Evolutionary conservation across 1,140 invertebrate species (phyloP).

Genomic region (Saccostrea cuccullata): DNA sequence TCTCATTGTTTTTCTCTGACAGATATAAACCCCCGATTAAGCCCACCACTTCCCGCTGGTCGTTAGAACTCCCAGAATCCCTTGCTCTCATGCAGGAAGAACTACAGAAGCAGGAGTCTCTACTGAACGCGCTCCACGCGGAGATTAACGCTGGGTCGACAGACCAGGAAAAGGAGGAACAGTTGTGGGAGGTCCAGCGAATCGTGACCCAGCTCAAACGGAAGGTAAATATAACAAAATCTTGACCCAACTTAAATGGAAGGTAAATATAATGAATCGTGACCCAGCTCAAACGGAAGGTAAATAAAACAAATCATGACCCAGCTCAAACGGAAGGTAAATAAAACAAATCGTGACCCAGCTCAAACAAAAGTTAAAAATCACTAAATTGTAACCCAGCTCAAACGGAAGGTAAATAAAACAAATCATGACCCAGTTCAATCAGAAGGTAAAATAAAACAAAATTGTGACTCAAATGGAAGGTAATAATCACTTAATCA

Average conservation of each 20-base stretch:
- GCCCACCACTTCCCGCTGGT: conserved; percentile 78
- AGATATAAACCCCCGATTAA: conserved; percentile 85
- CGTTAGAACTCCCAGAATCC: conserved; percentile 80
- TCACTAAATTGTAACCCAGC: too few relatives aligned
- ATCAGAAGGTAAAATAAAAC: conserved; percentile 76
- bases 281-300: too few relatives aligned
- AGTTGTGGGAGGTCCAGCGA: conserved; percentile 96
- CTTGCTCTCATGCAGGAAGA: conserved; percentile 83
- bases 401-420: too few relatives aligned
- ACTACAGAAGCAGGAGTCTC: conserved; percentile 94
- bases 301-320: too few relatives aligned
- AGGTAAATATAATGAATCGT: too few relatives aligned
- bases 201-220: conserved; percentile 95
- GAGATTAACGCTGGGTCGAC: conserved; percentile 92
- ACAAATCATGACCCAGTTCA: conserved; percentile 88
- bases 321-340: too few relatives aligned
- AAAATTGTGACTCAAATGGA: neutral
- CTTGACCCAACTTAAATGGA: too few relatives aligned
- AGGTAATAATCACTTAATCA: neutral
- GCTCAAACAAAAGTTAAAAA: too few relatives aligned
- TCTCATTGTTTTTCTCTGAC: too few relatives aligned
- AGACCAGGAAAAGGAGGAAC: conserved; percentile 91
- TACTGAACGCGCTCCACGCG: conserved; percentile 91
- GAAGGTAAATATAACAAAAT: conserved; percentile 70
- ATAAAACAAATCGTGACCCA: too few relatives aligned